Evolutionary conservation across 2,888 invertebrate species (phyloP), one percentile per base, ranked within the genome.

Genomic region (Uropetala carovei): DNA sequence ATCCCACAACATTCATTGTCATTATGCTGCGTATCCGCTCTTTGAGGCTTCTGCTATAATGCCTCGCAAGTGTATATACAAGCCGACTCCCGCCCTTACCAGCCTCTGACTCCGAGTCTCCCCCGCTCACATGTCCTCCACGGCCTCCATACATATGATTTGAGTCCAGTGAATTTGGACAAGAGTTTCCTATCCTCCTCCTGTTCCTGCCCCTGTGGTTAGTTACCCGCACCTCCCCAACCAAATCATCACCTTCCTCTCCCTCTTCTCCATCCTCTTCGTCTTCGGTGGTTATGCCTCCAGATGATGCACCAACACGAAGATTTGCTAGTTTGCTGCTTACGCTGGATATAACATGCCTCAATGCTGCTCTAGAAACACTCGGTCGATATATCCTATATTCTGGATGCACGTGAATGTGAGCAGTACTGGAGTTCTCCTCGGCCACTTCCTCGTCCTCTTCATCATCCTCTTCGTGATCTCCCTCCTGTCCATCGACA

Each of bases 341-440:
- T 18, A 94, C 93, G 57, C 94, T 94, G n/a, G 94, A 93, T 89
- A 94, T 93, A 83, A 94, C 94, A 92, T 93, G 93, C 92, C 93
- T 94, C 57, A 94, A 93, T 1, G 94, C 93, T 30, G 94, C 94
- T 92, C 93, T 93, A 16, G 94, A 94, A 57, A 94, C 93, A 0
- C 96, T 96, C 85, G 97, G 96, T 93, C 97, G 96, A 94, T 97
- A 97, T 93, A 98, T 97, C 95, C 97, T 97, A 94, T 98, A 97
- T 94, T 98, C 97, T 0, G 98, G 98, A 94, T 98, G 97, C 95
- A 96, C 92, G 95, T 96, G 81, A 95, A 96, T 82, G 95, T 95
- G 93, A 93, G 95, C 96, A 93, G 95, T 95, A 94, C 95, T 95
- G 91, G 85, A 59, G 59, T 95, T 95, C 0, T 95, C 95, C 93